Base-by-base conservation (phyloP, 2,888 invertebrate species). In the Dusona sp. region DNA sequence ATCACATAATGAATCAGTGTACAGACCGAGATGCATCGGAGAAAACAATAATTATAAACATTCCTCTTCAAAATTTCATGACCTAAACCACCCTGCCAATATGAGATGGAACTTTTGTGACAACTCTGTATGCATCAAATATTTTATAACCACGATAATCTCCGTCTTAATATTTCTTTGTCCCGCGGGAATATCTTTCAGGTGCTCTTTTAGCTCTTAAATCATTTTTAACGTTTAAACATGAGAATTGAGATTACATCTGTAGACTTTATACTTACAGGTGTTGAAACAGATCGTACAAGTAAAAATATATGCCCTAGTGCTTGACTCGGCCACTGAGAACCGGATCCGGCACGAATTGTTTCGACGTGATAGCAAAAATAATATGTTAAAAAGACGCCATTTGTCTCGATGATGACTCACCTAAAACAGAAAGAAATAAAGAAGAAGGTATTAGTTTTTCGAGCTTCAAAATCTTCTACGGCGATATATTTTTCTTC, bases 361-460 rank as follows among this genome's bases (percentile, higher is more conserved):
- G 36, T 54, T 73, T n/a, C 33, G n/a, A 19, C 16, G n/a, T 42
- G 19, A 72, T 48, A 29, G 48, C 2, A 48, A 29, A 72, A 33
- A 33, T 29, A 72, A 48, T 48, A 19, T 29, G 3, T 29, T 11
- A 72, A 29, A 72, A n/a, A 19, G 19, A 29, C 4, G 11, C 25
- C 16, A 8, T 9, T 45, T 16, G 16, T 72, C 42, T 72, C 29
- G 25, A 48, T 16, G 29, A 25, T 51, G 79, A 80, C 83, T 86
- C 65, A 86, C 86, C 83, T 83, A 67, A 61, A 86, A 86, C 79
- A 85, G 70, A 84, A 77, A 22, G 38, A 25, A 67, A 78, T n/a
- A n/a, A n/a, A n/a, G n/a, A 78, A 82, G 75, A 64, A 78, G 25
- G 74, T 48, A 54, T 83, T 16, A 70, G 64, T 79, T 22, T 54